Percentiles rank a stretch among this genome's conserved stretches.
Conservation (phyloP, 2,113 vertebrate genomes). For the Bungarus multicinctus region DNA sequence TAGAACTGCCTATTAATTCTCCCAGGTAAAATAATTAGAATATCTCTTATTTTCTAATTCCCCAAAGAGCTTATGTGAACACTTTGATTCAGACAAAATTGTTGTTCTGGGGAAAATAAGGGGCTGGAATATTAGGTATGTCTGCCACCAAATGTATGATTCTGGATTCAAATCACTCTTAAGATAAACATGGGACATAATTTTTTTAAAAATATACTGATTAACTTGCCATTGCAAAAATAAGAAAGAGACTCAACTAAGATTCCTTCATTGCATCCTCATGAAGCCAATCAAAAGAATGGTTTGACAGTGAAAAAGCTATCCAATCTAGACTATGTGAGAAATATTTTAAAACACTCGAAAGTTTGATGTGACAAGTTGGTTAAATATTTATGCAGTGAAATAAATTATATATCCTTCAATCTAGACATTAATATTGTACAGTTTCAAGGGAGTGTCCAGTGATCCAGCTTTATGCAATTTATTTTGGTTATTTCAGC, state of each 20-base stretch:
- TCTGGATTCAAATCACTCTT: neutral
- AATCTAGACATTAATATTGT: neutral
- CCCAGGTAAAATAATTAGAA: neutral
- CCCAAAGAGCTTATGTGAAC: neutral
- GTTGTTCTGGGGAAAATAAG: neutral
- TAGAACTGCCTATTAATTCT: neutral
- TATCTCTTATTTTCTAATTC: neutral
- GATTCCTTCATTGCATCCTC: neutral
- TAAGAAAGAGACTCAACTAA: neutral
- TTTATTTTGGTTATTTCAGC: neutral
- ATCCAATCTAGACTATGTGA: neutral
- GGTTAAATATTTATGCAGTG: neutral
- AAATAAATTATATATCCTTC: neutral
- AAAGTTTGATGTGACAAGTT: neutral
- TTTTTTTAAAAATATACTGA: neutral
- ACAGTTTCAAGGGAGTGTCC: neutral
- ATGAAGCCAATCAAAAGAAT: neutral
- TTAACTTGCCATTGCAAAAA: neutral
- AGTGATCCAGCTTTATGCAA: neutral
- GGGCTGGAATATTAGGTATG: neutral
- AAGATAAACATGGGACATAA: neutral
- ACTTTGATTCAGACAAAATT: neutral
- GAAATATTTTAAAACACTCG: neutral
- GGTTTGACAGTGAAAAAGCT: neutral
- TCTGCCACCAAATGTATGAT: neutral